These are phyloP conservation scores for Drosophila leonis DNA, from an alignment of 2,888 invertebrate genomes.

Conservation along the genomic window DNA sequence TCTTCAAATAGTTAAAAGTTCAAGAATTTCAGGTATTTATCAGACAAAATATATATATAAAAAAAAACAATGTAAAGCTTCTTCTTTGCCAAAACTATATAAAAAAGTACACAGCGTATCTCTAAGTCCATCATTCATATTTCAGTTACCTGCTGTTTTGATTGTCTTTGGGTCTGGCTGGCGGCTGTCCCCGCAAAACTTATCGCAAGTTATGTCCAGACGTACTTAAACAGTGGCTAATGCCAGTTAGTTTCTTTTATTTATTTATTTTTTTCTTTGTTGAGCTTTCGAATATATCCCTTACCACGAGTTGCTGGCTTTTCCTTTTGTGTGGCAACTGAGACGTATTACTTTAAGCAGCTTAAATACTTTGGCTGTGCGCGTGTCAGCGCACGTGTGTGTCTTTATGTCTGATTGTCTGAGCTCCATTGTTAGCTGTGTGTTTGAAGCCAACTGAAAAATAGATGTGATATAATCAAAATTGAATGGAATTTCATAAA, in stretches of 20 bases:
- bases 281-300: slow-evolving; percentile 4
- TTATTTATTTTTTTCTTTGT: background rate
- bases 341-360: slow-evolving; percentile 45
- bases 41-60: background rate
- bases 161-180: slow-evolving; percentile 17
- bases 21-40: background rate
- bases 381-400: background rate
- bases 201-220: slow-evolving; percentile 42
- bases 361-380: slow-evolving; percentile 29
- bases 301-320: background rate
- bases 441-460: slow-evolving; percentile 10
- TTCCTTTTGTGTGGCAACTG: slow-evolving; percentile 24
- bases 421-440: slow-evolving; percentile 19
- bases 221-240: slow-evolving; percentile 45
- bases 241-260: slow-evolving; percentile 30
- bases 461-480: slow-evolving; percentile 33
- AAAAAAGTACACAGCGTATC: background rate
- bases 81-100: background rate
- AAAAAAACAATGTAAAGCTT: background rate
- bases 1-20: background rate
- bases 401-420: slow-evolving; percentile 12
- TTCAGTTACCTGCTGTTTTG: background rate
- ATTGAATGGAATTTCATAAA: slow-evolving; percentile 11
- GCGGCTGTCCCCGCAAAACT: slow-evolving; percentile 23
- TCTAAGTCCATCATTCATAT: background rate